phyloP scores from a whole-genome alignment of 2,113 vertebrate species.

The Bubo scandiacus region DNA sequence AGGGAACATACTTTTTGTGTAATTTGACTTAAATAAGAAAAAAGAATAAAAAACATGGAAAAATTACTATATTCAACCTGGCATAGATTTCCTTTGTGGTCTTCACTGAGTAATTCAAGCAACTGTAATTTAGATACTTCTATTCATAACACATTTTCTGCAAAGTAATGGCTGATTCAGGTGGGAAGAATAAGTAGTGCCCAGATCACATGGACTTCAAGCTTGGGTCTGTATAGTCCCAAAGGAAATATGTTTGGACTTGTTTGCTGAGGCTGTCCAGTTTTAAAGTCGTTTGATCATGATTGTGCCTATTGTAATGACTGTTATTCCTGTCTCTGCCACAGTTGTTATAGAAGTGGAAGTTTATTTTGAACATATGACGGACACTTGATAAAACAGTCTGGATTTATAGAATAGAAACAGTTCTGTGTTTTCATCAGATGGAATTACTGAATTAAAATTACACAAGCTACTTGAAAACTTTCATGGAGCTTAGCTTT shows the following conservation, averaged over 20 bases:
- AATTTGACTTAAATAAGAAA: not conserved
- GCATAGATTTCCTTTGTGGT: not conserved
- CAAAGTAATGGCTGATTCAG: not conserved
- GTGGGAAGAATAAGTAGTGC: not conserved
- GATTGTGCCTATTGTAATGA: not conserved
- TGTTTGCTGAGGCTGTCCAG: not conserved
- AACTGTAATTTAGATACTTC: not conserved
- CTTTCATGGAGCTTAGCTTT: not conserved
- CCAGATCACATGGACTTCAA: not conserved
- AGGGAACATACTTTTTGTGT: not conserved
- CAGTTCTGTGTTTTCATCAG: not conserved
- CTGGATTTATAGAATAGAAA: not conserved
- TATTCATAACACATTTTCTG: not conserved
- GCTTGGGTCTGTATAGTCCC: not conserved
- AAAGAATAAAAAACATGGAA: rapidly evolving
- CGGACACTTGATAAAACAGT: not conserved
- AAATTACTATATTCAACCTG: not conserved
- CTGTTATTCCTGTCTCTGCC: not conserved
- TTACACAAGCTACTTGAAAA: not conserved
- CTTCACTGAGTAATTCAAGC: not conserved
- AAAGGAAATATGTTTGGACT: not conserved
- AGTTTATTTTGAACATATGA: not conserved
- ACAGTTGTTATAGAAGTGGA: not conserved
- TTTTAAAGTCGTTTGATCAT: not conserved
- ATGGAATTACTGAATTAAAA: not conserved